phyloP scores from a whole-genome alignment of 1,140 invertebrate genomes.

The Parapsyche elsis region DNA sequence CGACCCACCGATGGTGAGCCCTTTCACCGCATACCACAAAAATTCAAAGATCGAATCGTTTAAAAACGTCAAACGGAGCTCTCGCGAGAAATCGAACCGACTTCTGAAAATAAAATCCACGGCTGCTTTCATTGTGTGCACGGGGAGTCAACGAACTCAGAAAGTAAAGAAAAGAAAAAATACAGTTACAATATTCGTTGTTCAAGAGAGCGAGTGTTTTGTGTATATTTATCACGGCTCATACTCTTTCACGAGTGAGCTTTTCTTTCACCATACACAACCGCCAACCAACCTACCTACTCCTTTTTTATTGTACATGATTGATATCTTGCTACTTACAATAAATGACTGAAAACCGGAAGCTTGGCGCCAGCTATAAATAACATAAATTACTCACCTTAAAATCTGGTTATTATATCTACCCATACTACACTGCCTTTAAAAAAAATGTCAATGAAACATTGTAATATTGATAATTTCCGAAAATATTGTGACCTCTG shows the following conservation, averaged over 20 bases:
- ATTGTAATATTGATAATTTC: background rate
- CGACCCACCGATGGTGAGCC: background rate
- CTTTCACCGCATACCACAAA: constrained; percentile 23
- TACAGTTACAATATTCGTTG: constrained; percentile 54
- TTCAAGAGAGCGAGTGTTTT: constrained; percentile 24
- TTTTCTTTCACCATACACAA: constrained; percentile 8
- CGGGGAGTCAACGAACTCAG: constrained; percentile 52
- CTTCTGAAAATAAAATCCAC: background rate
- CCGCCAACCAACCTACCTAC: background rate
- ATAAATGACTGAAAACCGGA: constrained; percentile 26
- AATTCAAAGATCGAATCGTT: background rate
- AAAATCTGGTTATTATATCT: no score
- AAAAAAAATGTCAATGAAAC: background rate
- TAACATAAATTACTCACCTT: no score
- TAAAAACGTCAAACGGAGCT: background rate
- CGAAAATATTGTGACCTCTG: background rate
- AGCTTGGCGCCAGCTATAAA: constrained; percentile 29
- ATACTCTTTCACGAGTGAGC: no score
- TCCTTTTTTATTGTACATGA: background rate
- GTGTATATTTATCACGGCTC: no score
- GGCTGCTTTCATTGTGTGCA: background rate
- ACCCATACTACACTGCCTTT: background rate
- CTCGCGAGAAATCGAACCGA: background rate
- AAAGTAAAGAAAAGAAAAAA: constrained; percentile 55
- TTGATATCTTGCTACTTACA: background rate